Percentiles rank a stretch among this genome's conserved stretches.
phyloP scores from a whole-genome alignment of 2,797 vertebrate genomes.

The Scolopax rusticola region DNA sequence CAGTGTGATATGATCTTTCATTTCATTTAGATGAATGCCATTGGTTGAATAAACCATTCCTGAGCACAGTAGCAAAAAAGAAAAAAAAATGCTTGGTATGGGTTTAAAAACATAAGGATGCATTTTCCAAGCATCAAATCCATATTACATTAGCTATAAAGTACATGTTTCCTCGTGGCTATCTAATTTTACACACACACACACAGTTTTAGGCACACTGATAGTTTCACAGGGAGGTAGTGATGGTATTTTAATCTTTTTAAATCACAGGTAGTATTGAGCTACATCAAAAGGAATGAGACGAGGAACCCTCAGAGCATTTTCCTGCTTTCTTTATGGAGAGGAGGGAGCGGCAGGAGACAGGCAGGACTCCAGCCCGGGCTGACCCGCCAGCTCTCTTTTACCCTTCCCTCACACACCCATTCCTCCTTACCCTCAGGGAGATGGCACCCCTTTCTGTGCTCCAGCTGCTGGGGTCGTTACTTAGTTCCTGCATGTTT shows the following conservation, averaged over 20 bases:
- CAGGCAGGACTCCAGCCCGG: fast-evolving
- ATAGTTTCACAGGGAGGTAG: neutral
- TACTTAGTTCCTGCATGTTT: neutral
- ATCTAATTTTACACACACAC: neutral
- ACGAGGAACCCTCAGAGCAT: neutral
- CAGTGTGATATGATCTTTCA: constrained; percentile 29
- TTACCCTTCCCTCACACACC: neutral
- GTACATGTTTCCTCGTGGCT: neutral
- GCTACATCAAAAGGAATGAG: neutral
- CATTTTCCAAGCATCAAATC: neutral
- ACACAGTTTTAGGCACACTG: neutral
- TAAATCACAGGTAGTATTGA: neutral
- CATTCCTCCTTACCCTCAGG: neutral
- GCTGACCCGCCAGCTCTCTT: neutral
- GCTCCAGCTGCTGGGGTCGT: neutral
- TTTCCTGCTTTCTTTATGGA: neutral
- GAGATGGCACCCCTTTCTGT: neutral
- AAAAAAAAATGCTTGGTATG: neutral
- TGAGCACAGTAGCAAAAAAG: neutral
- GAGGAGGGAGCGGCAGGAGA: neutral
- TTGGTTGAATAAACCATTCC: neutral
- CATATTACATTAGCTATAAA: neutral
- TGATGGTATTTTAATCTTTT: neutral
- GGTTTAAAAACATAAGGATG: neutral
- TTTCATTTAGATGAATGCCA: neutral